phyloP scores from a whole-genome alignment of 2,888 invertebrate genomes.

The Acrobasis consociella region DNA sequence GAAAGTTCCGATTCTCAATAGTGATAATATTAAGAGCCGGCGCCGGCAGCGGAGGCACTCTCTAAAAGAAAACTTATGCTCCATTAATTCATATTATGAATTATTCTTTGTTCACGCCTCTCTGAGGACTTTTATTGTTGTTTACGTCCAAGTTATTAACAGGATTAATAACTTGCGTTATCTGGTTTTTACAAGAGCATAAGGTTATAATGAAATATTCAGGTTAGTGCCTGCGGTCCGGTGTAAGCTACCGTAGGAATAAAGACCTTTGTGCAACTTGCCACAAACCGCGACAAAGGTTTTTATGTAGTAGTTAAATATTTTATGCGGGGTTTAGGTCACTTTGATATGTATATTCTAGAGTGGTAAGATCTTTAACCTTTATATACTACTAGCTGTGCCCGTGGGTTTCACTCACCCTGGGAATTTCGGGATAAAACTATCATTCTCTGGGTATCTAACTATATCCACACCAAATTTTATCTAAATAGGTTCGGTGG shows the following conservation, averaged over 20 bases:
- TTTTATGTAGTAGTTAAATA: neutral
- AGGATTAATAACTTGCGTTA: neutral
- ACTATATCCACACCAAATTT: too few species aligned
- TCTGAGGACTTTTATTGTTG: neutral
- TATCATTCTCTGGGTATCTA: too few species aligned
- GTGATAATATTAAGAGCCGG: too few species aligned
- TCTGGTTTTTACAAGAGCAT: neutral
- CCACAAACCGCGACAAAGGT: constrained; percentile 1
- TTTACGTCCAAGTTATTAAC: neutral
- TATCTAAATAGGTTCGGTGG: too few species aligned
- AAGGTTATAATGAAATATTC: neutral
- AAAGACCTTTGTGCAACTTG: neutral
- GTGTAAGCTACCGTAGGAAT: neutral
- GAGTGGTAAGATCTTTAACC: neutral
- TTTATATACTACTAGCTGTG: too few species aligned
- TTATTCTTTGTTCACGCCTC: neutral
- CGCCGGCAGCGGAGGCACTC: too few species aligned
- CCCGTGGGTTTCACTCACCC: too few species aligned
- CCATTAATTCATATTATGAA: neutral
- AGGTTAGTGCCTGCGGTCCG: neutral
- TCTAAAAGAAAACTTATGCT: neutral
- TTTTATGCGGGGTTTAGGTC: neutral
- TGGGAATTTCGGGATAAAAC: too few species aligned
- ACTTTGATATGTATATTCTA: neutral
- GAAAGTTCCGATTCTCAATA: too few species aligned